Percentiles rank a stretch among this genome's conserved stretches.
Evolutionary conservation across 2,797 vertebrate species (phyloP).

Genomic region (Ateles fusciceps): DNA sequence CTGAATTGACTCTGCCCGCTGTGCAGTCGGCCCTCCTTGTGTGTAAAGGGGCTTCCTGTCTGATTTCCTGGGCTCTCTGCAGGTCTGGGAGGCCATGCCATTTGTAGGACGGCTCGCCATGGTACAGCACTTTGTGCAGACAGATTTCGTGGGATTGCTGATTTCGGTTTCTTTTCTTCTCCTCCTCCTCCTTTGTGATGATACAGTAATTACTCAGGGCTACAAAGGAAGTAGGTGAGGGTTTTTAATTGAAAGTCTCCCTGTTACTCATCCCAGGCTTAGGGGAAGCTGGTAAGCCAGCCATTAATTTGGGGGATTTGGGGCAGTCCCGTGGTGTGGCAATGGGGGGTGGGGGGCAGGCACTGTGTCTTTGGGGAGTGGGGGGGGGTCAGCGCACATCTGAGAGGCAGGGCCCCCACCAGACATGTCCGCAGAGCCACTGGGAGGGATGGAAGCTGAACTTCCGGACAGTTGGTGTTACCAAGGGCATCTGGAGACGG

Average conservation of each 20-base stretch:
- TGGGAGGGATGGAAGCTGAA: neutral
- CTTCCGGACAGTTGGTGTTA: neutral
- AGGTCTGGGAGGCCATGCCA: neutral
- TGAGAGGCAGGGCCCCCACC: neutral
- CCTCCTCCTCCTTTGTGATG: neutral
- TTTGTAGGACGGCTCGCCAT: neutral
- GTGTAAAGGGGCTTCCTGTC: neutral
- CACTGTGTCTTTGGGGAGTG: neutral
- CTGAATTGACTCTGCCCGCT: neutral
- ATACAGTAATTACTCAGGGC: neutral
- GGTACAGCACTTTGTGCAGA: neutral
- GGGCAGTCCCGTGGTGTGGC: neutral
- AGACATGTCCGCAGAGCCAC: neutral
- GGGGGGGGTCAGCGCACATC: fast-evolving
- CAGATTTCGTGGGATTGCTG: neutral
- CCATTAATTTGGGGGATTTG: neutral
- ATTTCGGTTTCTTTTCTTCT: neutral
- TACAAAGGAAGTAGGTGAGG: constrained; percentile 17
- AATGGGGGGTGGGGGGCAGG: neutral
- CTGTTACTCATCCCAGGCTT: neutral
- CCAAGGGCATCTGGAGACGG: neutral
- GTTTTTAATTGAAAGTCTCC: neutral
- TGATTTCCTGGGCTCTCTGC: neutral
- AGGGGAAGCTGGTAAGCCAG: neutral
- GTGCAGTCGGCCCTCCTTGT: neutral